Percentiles rank a stretch among this genome's conserved stretches.
Conservation (phyloP, 92 coral and sea anemone species). For the Virgularia gustaviana region DNA sequence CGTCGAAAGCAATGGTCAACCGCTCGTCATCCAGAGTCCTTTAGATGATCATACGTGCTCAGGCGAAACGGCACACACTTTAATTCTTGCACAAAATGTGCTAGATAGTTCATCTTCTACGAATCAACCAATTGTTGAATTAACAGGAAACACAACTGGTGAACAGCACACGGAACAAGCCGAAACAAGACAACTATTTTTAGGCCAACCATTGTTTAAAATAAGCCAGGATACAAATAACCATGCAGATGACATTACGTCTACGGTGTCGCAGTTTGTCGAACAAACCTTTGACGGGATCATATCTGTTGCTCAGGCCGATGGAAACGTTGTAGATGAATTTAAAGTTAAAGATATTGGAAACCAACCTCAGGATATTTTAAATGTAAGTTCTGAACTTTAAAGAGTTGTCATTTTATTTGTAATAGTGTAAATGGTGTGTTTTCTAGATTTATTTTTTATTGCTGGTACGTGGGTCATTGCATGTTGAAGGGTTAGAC, state of each 20-base stretch:
- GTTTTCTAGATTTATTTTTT: neutral
- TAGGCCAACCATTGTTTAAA: constrained; percentile 3
- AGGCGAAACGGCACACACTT: constrained; percentile 26
- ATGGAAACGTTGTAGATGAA: neutral
- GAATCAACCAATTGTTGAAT: neutral
- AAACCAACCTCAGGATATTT: neutral
- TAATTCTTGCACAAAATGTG: constrained; percentile 11
- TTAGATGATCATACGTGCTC: neutral
- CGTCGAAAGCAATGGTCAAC: constrained; percentile 13
- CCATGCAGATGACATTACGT: neutral
- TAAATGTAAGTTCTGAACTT: neutral
- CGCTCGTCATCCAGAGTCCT: constrained; percentile 7
- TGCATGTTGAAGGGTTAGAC: neutral
- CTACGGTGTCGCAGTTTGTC: neutral
- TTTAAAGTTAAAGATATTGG: neutral
- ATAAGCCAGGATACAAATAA: neutral
- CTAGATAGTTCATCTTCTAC: neutral
- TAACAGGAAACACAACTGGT: neutral
- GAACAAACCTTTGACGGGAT: neutral
- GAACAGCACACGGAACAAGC: neutral
- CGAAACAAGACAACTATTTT: constrained; percentile 12
- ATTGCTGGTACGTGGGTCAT: neutral
- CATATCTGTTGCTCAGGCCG: neutral
- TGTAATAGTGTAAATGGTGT: neutral
- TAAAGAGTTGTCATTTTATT: neutral